Base-by-base conservation (phyloP, 2,888 invertebrate species). In the Leptinotarsa peninsularis region DNA sequence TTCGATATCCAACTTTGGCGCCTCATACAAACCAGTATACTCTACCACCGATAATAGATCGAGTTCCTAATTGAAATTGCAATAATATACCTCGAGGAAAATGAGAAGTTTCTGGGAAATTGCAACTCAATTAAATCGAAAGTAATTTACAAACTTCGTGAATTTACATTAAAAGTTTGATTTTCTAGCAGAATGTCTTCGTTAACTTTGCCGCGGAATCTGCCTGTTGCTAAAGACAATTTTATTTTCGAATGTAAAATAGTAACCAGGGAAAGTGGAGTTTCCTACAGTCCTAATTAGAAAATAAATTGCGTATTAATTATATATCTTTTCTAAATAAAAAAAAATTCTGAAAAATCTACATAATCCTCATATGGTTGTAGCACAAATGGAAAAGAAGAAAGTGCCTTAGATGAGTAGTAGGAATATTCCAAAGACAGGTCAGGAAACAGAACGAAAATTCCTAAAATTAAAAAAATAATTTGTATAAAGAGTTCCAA, bases 31-130 rank as follows among this genome's bases (percentile, higher is more conserved):
- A 52, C 52, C n/a, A 4, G 17, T 14, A 13, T 10, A 43, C 17
- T n/a, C 13, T 14, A 10, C 60, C 27, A 23, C 27, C 58, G 4
- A 15, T 18, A 60, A 23, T 60, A 60, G 23, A 33, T 63, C 2
- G 17, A 33, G 10, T 17, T 63, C 63, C 43, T 63, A 33, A 33
- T 63, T 43, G 33, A 27, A 63, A 33, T 43, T 63, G 43, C 33
- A 63, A 43, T 63, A 33, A 43, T 63, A 33, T 63, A 33, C 54
- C 63, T 58, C 4, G 71, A 60, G 56, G 63, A 21, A 66, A 76
- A 76, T 72, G 66, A 49, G 50, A 72, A 74, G 72, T 75, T 75
- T 54, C 21, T 49, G 58, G 66, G 74, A 74, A 74, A 76, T 72
- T 76, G 66, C 68, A 66, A 76, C 70, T 71, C 66, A 66, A 72